Conservation (phyloP, 2,113 vertebrate species). For the Eubucco bourcierii region DNA sequence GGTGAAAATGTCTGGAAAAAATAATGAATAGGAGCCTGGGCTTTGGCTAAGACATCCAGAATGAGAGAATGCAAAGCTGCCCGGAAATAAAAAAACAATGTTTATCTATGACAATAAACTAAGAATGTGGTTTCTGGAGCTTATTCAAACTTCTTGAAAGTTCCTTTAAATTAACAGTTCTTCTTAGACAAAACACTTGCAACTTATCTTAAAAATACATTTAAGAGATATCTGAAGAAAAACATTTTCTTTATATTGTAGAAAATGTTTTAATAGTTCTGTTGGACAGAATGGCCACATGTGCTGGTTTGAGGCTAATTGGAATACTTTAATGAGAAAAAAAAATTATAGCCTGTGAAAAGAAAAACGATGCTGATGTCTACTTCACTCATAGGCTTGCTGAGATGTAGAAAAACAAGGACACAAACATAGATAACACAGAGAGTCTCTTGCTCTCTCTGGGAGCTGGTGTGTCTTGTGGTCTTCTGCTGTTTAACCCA, state of each 20-base stretch:
- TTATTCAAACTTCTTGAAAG: not conserved
- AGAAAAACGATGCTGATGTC: too few species aligned
- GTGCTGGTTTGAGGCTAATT: too few species aligned
- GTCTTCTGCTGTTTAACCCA: too few species aligned
- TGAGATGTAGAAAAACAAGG: too few species aligned
- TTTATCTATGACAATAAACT: not conserved
- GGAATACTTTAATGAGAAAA: too few species aligned
- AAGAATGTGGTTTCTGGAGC: not conserved
- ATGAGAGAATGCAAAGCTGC: not conserved
- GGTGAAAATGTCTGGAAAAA: not conserved
- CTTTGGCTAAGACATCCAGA: not conserved
- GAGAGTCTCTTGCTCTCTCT: too few species aligned
- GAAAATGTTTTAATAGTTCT: not conserved
- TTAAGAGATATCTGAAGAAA: not conserved
- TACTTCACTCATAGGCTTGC: too few species aligned
- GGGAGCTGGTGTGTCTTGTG: too few species aligned
- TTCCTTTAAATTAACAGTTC: not conserved
- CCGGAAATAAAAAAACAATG: not conserved
- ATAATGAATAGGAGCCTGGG: not conserved
- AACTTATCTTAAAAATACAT: not conserved
- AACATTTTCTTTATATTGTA: not conserved
- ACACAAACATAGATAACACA: too few species aligned
- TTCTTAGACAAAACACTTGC: not conserved
- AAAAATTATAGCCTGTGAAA: too few species aligned
- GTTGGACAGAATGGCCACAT: not conserved